Conservation (phyloP, 1,140 invertebrate species). For the Hylaeus anthracinus region DNA sequence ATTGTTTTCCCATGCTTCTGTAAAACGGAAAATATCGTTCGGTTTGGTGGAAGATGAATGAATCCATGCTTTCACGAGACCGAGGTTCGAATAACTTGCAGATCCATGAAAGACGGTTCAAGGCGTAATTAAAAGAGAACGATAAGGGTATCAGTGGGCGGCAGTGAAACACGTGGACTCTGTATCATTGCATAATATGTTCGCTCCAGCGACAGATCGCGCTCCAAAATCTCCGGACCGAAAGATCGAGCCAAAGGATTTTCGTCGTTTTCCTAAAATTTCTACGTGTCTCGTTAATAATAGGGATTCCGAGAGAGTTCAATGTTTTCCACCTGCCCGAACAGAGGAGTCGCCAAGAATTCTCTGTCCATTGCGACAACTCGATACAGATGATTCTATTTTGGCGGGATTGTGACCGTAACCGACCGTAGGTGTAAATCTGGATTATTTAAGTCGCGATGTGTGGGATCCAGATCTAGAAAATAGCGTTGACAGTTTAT, state of each 20-base stretch:
- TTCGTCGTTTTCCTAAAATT: background rate
- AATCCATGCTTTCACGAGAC: background rate
- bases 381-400: background rate
- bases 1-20: no score
- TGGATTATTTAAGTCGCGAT: no score
- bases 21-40: background rate
- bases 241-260: background rate
- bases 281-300: no score
- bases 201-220: background rate
- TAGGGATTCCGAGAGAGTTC: conserved; percentile 8
- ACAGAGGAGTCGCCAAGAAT: background rate
- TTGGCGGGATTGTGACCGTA: background rate
- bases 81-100: background rate
- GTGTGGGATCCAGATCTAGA: background rate
- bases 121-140: conserved; percentile 11
- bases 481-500: background rate
- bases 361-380: background rate
- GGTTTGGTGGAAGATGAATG: background rate
- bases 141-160: conserved; percentile 28
- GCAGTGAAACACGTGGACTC: conserved; percentile 22
- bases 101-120: background rate
- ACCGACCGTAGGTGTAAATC: conserved; percentile 17
- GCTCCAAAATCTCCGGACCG: background rate
- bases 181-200: conserved; percentile 24
- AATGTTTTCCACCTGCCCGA: conserved; percentile 26